phyloP scores from a whole-genome alignment of 92 coral and sea anemone species.

The Phenganax marumi region DNA sequence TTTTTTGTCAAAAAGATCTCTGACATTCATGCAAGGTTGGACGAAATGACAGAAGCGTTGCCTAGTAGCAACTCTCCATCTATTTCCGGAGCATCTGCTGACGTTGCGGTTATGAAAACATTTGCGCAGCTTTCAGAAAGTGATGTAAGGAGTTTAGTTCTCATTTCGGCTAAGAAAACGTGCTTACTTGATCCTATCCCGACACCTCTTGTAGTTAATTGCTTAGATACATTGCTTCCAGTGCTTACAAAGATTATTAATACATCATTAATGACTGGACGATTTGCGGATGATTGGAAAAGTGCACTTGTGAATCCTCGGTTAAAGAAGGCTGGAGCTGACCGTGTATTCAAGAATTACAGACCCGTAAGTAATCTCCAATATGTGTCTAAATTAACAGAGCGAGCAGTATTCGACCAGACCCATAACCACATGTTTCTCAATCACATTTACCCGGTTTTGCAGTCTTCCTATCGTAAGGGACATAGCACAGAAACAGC shows the following conservation, averaged over 20 bases:
- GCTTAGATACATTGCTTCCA: constrained; percentile 47
- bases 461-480: neutral
- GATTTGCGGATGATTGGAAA: constrained; percentile 55
- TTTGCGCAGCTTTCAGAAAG: constrained; percentile 35
- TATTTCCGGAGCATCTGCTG: constrained; percentile 22
- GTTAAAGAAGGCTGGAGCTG: constrained; percentile 49
- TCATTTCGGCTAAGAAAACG: constrained; percentile 39
- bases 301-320: constrained; percentile 56
- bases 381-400: neutral
- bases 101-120: neutral
- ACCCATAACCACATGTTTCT: neutral
- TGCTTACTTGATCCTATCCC: constrained; percentile 47
- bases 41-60: constrained; percentile 44
- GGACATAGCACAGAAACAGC: neutral
- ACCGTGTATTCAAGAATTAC: constrained; percentile 42
- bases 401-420: neutral
- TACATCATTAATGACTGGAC: constrained; percentile 43
- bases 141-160: constrained; percentile 45
- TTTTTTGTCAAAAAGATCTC: constrained; percentile 55
- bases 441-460: neutral
- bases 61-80: constrained; percentile 1
- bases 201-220: constrained; percentile 41
- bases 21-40: constrained; percentile 50
- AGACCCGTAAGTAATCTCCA: constrained; percentile 1
- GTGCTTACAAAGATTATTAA: constrained; percentile 48